phyloP scores from a whole-genome alignment of 53 echinoderm and acorn worm genomes.

The Apostichopus leukothele region DNA sequence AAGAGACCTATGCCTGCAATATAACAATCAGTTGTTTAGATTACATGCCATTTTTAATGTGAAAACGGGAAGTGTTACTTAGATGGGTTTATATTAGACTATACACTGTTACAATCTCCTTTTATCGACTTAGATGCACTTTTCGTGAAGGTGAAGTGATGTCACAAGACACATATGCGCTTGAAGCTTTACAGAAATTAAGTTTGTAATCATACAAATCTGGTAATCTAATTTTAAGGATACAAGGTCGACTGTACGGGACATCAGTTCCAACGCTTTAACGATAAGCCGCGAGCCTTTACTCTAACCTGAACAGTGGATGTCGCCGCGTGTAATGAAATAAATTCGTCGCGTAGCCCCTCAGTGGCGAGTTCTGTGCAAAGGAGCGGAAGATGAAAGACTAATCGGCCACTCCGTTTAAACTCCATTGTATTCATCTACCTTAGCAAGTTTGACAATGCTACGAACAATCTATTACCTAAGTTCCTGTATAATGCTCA shows the following conservation, averaged over 20 bases:
- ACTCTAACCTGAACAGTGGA: slow-evolving; percentile 13
- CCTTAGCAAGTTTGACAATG: not conserved
- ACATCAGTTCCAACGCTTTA: slow-evolving; percentile 27
- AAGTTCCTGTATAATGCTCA: no score
- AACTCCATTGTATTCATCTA: slow-evolving; percentile 4
- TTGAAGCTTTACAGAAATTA: slow-evolving; percentile 46
- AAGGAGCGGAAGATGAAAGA: slow-evolving; percentile 46
- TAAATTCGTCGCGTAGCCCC: slow-evolving; percentile 20
- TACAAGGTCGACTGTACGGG: slow-evolving; percentile 46
- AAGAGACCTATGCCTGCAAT: slow-evolving; percentile 6
- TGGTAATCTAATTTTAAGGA: slow-evolving; percentile 48
- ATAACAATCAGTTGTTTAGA: slow-evolving; percentile 40
- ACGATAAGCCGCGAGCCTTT: slow-evolving; percentile 44
- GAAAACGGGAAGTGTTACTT: slow-evolving; percentile 5
- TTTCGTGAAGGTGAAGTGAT: slow-evolving; percentile 45
- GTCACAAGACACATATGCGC: slow-evolving; percentile 48
- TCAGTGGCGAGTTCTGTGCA: slow-evolving; percentile 21
- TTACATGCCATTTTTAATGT: slow-evolving; percentile 23
- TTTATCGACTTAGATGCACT: slow-evolving; percentile 45
- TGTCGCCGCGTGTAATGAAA: slow-evolving; percentile 40
- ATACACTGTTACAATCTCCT: slow-evolving; percentile 20
- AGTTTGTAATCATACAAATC: slow-evolving; percentile 49
- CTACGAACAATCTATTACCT: no score
- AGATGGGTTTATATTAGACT: not conserved
- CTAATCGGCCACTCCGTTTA: not conserved